Evolutionary conservation across 2,797 vertebrate species (phyloP), one percentile per base, ranked within the genome.

Genomic region (Meda fulgida): DNA sequence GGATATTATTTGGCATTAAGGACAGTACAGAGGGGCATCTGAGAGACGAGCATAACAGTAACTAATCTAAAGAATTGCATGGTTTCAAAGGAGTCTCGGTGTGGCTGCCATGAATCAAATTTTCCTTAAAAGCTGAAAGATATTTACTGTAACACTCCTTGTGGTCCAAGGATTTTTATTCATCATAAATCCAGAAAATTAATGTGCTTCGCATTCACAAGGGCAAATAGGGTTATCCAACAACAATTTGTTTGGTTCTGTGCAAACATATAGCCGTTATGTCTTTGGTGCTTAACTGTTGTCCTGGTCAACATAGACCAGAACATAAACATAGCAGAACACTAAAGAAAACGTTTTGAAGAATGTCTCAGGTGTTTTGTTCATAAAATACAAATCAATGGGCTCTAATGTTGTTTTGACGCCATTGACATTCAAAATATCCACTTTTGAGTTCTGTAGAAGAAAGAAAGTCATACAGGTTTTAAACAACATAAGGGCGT

Each of bases 1-100:
- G 84, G 90, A 92, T 93, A 93, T 93, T 92, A 93, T 93, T 93
- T 92, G 92, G 93, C 92, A 91, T 93, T 91, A 93, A 93, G 67
- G 85, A 70, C 66, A 81, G 69, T 85, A 78, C 73, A 65, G 48
- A 79, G 51, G 58, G 55, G 13, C 80, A 67, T 60, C 71, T 18
- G 81, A 81, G 51, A 79, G 78, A 80, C 16, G 31, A 51, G 63
- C 46, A 58, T 36, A 85, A 65, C 14, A 63, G 60, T 40, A 84
- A 63, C 21, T n/a, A 48, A 69, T 84, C 53, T 72, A 75, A 75
- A 85, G 51, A 55, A 78, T 21, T 82, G 36, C 69, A 65, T 29
- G 43, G 26, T 38, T 77, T 85, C 60, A 73, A 36, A 72, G 1
- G 26, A 31, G 26, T 26, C 14, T 65, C 4, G 0, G 31, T 75